Evolutionary conservation across 2,113 vertebrate species (phyloP), one percentile per base, ranked within the genome.

Genomic region (Pelobates fuscus): DNA sequence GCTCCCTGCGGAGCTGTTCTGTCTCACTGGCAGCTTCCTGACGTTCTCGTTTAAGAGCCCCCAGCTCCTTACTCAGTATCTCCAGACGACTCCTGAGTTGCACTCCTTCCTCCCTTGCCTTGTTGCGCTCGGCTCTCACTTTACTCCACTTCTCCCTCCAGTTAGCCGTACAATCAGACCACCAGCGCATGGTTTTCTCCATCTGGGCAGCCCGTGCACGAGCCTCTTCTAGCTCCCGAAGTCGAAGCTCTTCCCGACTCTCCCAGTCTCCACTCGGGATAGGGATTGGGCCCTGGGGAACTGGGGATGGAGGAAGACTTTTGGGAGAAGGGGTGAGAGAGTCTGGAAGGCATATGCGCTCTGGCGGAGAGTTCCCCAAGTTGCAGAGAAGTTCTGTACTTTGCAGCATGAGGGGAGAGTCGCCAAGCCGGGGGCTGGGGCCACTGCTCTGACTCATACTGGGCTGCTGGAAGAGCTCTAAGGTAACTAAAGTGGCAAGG

Each of bases 161-260:
- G 89, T 98, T 99, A 86, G 97, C 95, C 0, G 97, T 98, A 86
- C 97, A 99, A 89, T 99, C 96, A 0, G 96, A 98, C 97, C 97
- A 99, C 97, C 97, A 98, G 17, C 96, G 93, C 97, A 98, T 99
- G 4, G 97, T 99, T 86, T 99, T 99, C 89, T 99, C 97, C 97
- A 99, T 98, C 87, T 99, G 97, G 0, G 95, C 92, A 0, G 96
- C 96, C 7, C 96, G 86, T 0, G 96, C 96, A 2, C 95, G 89
- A 0, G 96, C 96, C 83, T 98, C 97, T 86, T 98, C 96, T 83
- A 98, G 88, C 85, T 98, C 96, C 17, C 96, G 86, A 72, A 97
- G 88, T 18, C 94, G 91, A 81, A 98, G 91, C 88, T 98, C 97
- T 85, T 98, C 96, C 1, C 95, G 91, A 80, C 95, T 94, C 86